A percentile compares a stretch with the other conserved stretches of the same genome.
Conservation (phyloP, 1,140 invertebrate genomes). For the Atta cephalotes region DNA sequence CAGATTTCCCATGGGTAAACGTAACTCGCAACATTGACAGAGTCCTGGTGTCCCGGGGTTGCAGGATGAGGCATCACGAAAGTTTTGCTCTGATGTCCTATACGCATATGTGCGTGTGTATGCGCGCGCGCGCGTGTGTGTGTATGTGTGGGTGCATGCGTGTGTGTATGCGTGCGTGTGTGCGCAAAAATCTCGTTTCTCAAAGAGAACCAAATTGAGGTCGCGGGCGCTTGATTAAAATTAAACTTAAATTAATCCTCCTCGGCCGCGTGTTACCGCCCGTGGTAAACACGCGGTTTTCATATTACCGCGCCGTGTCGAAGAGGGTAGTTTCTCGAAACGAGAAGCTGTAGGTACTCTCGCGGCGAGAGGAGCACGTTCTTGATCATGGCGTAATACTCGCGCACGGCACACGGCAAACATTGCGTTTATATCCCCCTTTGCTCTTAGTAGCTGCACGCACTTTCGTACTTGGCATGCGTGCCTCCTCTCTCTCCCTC, state of each 20-base stretch:
- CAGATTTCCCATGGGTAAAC: slow-evolving; percentile 57
- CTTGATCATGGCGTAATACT: slow-evolving; percentile 56
- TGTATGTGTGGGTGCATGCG: neutral
- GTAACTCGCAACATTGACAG: slow-evolving; percentile 63
- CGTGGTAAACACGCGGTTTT: slow-evolving; percentile 52
- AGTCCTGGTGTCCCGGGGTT: slow-evolving; percentile 6
- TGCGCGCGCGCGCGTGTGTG: no score
- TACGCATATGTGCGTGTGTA: neutral
- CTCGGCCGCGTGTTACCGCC: slow-evolving; percentile 1
- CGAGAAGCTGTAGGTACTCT: slow-evolving; percentile 11
- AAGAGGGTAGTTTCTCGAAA: slow-evolving; percentile 43
- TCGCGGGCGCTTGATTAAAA: slow-evolving; percentile 61
- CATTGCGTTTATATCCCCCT: slow-evolving; percentile 37
- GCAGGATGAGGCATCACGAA: neutral
- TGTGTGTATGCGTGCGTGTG: neutral
- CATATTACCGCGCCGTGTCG: slow-evolving; percentile 53
- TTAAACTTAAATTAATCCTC: slow-evolving; percentile 58
- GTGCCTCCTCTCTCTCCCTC: neutral
- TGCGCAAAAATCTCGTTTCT: slow-evolving; percentile 41
- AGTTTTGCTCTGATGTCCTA: slow-evolving; percentile 12
- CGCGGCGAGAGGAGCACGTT: slow-evolving; percentile 15
- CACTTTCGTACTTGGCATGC: slow-evolving; percentile 24
- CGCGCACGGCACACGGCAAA: slow-evolving; percentile 1
- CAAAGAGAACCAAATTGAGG: slow-evolving; percentile 56
- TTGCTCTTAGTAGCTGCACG: neutral